Conservation (phyloP, 23 tunicate genomes). For the Phallusia fumigata region DNA sequence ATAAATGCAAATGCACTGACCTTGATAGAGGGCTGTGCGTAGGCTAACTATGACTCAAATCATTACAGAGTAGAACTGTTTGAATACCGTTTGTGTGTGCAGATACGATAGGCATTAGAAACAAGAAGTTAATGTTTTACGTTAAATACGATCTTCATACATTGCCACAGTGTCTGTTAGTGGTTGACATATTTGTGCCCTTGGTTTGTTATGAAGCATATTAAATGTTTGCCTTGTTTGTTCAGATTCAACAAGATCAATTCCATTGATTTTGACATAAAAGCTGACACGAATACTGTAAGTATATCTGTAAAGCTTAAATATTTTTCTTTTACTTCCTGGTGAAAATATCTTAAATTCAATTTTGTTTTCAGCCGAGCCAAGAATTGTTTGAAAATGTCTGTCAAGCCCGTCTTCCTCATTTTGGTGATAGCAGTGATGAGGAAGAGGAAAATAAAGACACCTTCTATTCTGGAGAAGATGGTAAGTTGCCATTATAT, state of each 20-base stretch:
- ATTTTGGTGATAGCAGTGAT: conserved; percentile 64
- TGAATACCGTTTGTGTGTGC: too few species aligned
- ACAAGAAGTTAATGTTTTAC: too few species aligned
- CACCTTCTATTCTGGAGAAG: conserved; percentile 46
- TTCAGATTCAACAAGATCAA: conserved; percentile 83
- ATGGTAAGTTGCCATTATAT: conserved; percentile 21
- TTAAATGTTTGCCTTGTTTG: neutral
- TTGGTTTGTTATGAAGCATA: neutral
- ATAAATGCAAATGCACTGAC: too few species aligned
- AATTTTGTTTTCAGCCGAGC: conserved; percentile 39
- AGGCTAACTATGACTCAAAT: too few species aligned
- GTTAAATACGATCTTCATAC: too few species aligned
- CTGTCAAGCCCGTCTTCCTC: conserved; percentile 65
- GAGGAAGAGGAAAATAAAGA: conserved; percentile 75
- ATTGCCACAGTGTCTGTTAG: too few species aligned
- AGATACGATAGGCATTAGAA: too few species aligned
- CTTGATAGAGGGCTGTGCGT: too few species aligned
- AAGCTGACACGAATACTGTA: conserved; percentile 64
- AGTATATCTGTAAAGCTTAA: conserved; percentile 24
- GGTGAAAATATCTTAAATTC: neutral
- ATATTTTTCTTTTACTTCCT: neutral
- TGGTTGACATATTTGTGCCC: neutral
- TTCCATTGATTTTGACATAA: conserved; percentile 68
- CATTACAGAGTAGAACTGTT: too few species aligned
- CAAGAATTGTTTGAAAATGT: conserved; percentile 61